Evolutionary conservation across 2,113 vertebrate genomes (phyloP), one percentile per base, ranked within the genome.

Genomic region (Paramisgurnus dabryanus): DNA sequence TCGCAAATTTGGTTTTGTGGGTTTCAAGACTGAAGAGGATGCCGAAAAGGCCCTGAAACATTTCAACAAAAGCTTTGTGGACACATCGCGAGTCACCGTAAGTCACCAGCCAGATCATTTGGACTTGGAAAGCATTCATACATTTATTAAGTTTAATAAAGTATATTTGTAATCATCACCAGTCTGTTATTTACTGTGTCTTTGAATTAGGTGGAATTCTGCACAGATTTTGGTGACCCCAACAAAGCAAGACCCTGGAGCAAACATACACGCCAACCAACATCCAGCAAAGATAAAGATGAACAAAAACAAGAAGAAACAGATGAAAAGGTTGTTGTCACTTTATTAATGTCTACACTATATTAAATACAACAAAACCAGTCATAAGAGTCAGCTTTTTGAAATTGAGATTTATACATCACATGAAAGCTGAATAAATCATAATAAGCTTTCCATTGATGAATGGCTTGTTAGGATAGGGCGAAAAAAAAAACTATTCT

Each of bases 1-100:
- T 86, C 91, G 96, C 2, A 97, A 98, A 65, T 99, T 99, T 2
- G 97, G 95, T 45, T 99, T 99, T 67, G 95, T 99, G 2, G 96
- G 98, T n/a, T 99, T 97, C 88, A 96, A 85, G 83, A 87, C 91
- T 0, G 96, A 99, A 76, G 94, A 92, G 0, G 96, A 97, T 6
- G 96, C 97, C 11, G 90, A 88, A 0, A 57, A 22, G 0, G 97
- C 96, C 0, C 85, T 95, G 87, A 90, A 84, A 63, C 96, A 98
- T 45, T 97, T 97, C 86, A 89, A 99, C 90, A 96, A 81, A 81
- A 98, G 95, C 83, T 99, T 96, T 84, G 90, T 99, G 7, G 96
- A 98, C 90, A 99, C 94, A 0, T 92, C 97, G 47, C 93, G 93
- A 87, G 86, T 99, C 75, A 93, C 92, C 0, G 97, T 99, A 87